These are phyloP conservation scores for Drosophila rubida DNA, from an alignment of 2,888 invertebrate genomes.

Conservation along the genomic window DNA sequence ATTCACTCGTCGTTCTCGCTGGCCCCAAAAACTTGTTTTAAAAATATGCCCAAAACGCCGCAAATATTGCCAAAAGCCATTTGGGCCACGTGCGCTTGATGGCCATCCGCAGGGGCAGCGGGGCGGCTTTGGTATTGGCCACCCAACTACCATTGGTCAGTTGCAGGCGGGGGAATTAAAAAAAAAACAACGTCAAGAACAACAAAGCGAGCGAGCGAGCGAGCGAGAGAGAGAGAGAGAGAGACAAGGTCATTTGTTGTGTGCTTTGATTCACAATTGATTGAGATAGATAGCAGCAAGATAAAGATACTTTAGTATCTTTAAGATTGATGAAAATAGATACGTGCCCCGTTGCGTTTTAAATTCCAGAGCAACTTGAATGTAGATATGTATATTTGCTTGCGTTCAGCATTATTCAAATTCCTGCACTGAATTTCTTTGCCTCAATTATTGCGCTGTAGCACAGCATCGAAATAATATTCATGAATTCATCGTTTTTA, in stretches of 20 bases:
- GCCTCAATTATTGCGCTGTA: too few relatives aligned
- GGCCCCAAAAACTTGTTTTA: constrained; percentile 41
- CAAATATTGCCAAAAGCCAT: constrained; percentile 52
- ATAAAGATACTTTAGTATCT: constrained; percentile 17
- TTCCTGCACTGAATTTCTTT: too few relatives aligned
- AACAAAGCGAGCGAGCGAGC: too few relatives aligned
- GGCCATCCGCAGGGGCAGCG: not conserved
- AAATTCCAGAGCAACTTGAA: not conserved
- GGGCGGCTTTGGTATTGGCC: not conserved
- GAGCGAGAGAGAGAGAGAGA: not conserved
- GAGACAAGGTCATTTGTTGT: constrained; percentile 33
- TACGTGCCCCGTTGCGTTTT: constrained; percentile 1
- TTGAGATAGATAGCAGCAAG: constrained; percentile 18
- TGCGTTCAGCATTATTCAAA: too few relatives aligned
- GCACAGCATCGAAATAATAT: too few relatives aligned
- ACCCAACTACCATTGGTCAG: constrained; percentile 20
- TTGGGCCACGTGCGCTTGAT: constrained; percentile 46
- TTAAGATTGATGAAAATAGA: constrained; percentile 1
- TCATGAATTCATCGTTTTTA: too few relatives aligned
- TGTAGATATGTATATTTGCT: too few relatives aligned
- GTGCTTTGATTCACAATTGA: constrained; percentile 22
- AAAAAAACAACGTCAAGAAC: not conserved
- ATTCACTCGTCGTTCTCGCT: constrained; percentile 27
- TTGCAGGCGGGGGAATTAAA: constrained; percentile 3
- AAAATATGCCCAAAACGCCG: constrained; percentile 56